Conservation (phyloP, 1,140 invertebrate species). For the Bombus superbus region DNA sequence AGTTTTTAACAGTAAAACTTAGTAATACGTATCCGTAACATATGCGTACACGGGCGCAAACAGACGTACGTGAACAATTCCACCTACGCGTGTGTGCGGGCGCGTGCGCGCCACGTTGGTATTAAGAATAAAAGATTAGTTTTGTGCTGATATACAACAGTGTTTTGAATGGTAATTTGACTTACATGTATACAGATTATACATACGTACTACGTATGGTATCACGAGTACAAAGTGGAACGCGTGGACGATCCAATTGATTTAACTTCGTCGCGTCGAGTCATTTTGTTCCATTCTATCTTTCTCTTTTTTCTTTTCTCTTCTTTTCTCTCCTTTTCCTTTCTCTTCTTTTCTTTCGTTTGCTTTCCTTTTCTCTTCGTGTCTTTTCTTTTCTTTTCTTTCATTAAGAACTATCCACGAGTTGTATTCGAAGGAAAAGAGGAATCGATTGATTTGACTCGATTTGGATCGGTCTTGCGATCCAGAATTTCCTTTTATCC, state of each 20-base stretch:
- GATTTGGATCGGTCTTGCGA: background rate
- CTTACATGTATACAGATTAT: constrained; percentile 63
- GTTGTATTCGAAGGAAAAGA: background rate
- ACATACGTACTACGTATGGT: constrained; percentile 53
- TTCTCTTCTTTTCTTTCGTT: too few species aligned
- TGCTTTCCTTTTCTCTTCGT: too few species aligned
- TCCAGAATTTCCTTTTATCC: background rate
- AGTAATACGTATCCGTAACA: constrained; percentile 37
- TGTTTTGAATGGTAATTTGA: constrained; percentile 59
- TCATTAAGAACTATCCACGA: background rate
- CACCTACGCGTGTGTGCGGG: constrained; percentile 10
- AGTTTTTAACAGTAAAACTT: constrained; percentile 51
- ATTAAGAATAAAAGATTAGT: constrained; percentile 72
- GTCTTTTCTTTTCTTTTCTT: background rate
- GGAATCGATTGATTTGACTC: background rate
- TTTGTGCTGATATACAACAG: constrained; percentile 74
- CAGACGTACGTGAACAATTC: background rate
- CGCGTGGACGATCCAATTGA: constrained; percentile 10
- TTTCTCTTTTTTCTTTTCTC: background rate
- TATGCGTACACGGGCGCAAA: constrained; percentile 2
- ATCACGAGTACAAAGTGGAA: constrained; percentile 25
- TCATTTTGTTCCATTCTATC: background rate
- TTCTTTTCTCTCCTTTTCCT: background rate
- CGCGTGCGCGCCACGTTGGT: constrained; percentile 39
- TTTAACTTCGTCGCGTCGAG: background rate